These are phyloP conservation scores for Agrilus cyanescens DNA, from an alignment of 2,888 invertebrate species.

Conservation along the genomic window DNA sequence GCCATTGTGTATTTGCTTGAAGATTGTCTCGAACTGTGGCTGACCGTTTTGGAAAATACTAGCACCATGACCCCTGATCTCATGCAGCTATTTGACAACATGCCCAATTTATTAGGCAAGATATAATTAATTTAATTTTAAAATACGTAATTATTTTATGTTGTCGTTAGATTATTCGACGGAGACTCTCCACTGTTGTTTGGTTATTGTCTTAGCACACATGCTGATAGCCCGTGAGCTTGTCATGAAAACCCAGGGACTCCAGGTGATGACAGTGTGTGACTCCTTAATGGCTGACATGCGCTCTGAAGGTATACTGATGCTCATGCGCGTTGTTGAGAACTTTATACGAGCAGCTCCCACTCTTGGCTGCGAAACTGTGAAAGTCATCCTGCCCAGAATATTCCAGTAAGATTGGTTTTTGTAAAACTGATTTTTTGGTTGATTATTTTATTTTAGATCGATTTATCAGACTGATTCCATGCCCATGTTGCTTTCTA, in stretches of 20 bases:
- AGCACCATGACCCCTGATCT: conserved; percentile 52
- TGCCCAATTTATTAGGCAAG: conserved; percentile 61
- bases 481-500: conserved; percentile 59
- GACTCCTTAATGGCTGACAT: conserved; percentile 68
- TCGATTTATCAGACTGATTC: conserved; percentile 56
- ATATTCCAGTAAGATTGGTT: conserved; percentile 44
- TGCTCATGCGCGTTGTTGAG: conserved; percentile 63
- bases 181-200: conserved; percentile 66
- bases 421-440: neutral
- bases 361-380: conserved; percentile 57
- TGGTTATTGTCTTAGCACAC: conserved; percentile 75
- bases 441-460: conserved; percentile 32
- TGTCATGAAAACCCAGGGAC: conserved; percentile 61
- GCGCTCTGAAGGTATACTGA: conserved; percentile 57
- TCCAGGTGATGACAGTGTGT: conserved; percentile 55
- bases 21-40: conserved; percentile 86
- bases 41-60: conserved; percentile 68
- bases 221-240: conserved; percentile 67
- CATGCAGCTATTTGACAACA: conserved; percentile 60
- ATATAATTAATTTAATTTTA: conserved; percentile 9
- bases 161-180: conserved; percentile 57
- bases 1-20: conserved; percentile 84
- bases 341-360: conserved; percentile 64
- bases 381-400: conserved; percentile 50
- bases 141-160: conserved; percentile 10